Conservation (phyloP, 2,888 invertebrate genomes). For the Harmothoe impar region DNA sequence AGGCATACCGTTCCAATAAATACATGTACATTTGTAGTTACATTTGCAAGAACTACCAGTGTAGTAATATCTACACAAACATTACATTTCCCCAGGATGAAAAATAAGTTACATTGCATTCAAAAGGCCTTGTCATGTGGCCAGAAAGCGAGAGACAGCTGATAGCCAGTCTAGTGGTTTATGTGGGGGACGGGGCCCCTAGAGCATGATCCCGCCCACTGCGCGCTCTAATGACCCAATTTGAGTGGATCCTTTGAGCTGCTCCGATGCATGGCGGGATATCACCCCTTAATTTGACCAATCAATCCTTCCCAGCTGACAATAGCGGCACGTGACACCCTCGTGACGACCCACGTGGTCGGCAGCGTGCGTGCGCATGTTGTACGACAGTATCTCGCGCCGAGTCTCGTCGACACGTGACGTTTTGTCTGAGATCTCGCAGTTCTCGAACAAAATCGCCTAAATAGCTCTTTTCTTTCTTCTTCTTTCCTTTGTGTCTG, state of each 20-base stretch:
- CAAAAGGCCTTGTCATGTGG: background rate
- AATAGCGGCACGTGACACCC: background rate
- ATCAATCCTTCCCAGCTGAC: constrained; percentile 3
- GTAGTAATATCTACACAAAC: no score
- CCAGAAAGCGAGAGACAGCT: background rate
- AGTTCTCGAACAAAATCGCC: background rate
- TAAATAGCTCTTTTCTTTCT: background rate
- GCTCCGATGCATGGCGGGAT: background rate
- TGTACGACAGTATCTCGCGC: background rate
- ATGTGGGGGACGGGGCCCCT: background rate
- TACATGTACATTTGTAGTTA: no score
- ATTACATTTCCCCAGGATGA: no score
- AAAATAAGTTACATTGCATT: no score
- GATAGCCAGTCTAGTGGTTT: background rate
- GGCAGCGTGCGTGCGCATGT: constrained; percentile 17
- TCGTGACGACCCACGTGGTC: constrained; percentile 7
- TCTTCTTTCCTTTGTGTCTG: no score
- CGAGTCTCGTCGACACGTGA: background rate
- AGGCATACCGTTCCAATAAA: no score
- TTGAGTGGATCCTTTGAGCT: constrained; percentile 15
- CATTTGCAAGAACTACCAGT: no score
- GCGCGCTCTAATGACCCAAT: constrained; percentile 39
- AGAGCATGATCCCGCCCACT: background rate
- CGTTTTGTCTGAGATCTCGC: background rate
- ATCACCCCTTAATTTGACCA: constrained; percentile 23